A percentile compares a stretch with the other conserved stretches of the same genome.
phyloP scores from a whole-genome alignment of 2,888 invertebrate genomes.

The Philereme transversata region DNA sequence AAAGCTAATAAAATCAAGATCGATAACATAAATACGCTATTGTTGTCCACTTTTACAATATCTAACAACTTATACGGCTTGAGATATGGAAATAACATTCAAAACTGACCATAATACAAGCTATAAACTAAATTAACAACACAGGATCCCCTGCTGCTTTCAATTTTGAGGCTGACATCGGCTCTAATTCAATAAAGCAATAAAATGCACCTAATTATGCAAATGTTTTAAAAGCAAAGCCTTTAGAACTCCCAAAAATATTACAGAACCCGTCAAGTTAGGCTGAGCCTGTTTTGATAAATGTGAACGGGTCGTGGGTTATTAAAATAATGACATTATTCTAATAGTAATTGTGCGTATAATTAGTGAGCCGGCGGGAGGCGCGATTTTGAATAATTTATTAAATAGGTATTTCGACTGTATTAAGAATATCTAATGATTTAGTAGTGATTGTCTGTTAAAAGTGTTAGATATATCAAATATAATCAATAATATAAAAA shows the following conservation, averaged over 20 bases:
- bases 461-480: slow-evolving; percentile 21
- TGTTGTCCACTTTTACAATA: slow-evolving; percentile 71
- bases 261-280: slow-evolving; percentile 69
- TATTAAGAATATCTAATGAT: slow-evolving; percentile 30
- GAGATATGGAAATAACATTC: slow-evolving; percentile 78
- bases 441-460: slow-evolving; percentile 32
- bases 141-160: slow-evolving; percentile 79
- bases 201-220: slow-evolving; percentile 85
- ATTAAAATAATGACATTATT: slow-evolving; percentile 67
- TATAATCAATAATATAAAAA: not conserved
- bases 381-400: slow-evolving; percentile 46
- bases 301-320: slow-evolving; percentile 54
- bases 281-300: slow-evolving; percentile 69
- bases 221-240: slow-evolving; percentile 79
- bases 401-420: slow-evolving; percentile 37
- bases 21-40: slow-evolving; percentile 76
- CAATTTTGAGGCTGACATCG: slow-evolving; percentile 83
- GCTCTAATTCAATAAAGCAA: slow-evolving; percentile 84
- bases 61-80: slow-evolving; percentile 76
- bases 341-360: slow-evolving; percentile 61
- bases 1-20: slow-evolving; percentile 70
- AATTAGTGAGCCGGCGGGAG: slow-evolving; percentile 58
- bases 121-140: slow-evolving; percentile 85
- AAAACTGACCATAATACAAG: slow-evolving; percentile 79
- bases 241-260: slow-evolving; percentile 72